Conservation (phyloP, 2,113 vertebrate genomes). For the Silurus asotus region DNA sequence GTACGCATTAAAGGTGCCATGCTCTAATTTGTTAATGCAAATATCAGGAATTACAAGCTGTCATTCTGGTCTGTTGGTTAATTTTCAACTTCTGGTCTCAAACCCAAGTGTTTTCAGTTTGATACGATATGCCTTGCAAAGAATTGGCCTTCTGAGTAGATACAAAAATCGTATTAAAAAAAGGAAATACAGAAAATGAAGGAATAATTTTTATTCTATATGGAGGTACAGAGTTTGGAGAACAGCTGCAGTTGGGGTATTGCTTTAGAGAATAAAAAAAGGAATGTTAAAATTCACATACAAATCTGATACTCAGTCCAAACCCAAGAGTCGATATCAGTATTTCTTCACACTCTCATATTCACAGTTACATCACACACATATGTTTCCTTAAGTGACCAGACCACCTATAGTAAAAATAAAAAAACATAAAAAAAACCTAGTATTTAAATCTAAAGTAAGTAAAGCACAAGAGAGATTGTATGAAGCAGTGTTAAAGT, state of each 20-base stretch:
- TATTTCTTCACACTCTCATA: background rate
- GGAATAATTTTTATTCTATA: background rate
- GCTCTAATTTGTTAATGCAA: background rate
- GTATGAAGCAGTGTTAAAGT: background rate
- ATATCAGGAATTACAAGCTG: background rate
- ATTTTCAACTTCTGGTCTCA: background rate
- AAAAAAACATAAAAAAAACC: background rate
- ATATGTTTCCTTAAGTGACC: background rate
- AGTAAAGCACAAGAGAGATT: background rate
- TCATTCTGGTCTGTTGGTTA: background rate
- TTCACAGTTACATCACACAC: background rate
- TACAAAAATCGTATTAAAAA: background rate
- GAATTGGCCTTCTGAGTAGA: background rate
- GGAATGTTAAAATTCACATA: background rate
- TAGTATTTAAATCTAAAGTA: background rate
- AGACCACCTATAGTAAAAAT: background rate
- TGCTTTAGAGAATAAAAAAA: background rate
- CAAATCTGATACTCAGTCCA: background rate
- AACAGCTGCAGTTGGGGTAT: constrained; percentile 35
- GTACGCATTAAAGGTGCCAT: background rate
- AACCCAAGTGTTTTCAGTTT: background rate
- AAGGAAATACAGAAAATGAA: background rate
- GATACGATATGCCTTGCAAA: background rate
- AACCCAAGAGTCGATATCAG: constrained; percentile 7
- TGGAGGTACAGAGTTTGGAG: constrained; percentile 6